Evolutionary conservation across 2,888 invertebrate species (phyloP), one percentile per base, ranked within the genome.

Genomic region (Drosophila barbarae): DNA sequence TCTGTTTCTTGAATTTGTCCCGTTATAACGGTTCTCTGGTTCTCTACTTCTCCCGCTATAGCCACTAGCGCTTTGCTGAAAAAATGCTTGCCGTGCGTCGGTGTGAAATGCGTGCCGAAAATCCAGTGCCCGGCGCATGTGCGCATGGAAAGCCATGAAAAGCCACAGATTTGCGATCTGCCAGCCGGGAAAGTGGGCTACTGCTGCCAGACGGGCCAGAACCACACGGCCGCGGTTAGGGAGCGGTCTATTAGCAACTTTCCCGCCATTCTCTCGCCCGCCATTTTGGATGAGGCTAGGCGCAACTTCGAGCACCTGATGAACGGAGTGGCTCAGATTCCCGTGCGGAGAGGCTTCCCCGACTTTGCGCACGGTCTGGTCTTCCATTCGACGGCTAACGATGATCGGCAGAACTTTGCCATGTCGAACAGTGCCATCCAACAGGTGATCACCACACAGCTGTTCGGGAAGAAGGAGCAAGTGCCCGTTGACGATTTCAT

Each of bases 91-190:
- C 75, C 80, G 1, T 93, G 93, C 70, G 87, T 89, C 0, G 87
- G 89, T 10, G 90, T 91, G 0, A 79, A 82, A 44, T 94, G 93
- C 76, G 93, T 93, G 5, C 92, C 93, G 0, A 91, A 90, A 69
- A 91, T 94, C 23, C 92, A 93, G 83, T 94, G 94, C 84, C 93
- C 94, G 1, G 93, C 93, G 0, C 93, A 93, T 83, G 87, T 93
- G 5, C 88, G 90, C 4, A 82, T 87, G 85, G 73, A 75, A 41
- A 72, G 69, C 0, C 71, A 85, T 42, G 85, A 87, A 35, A 87
- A 87, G 60, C 89, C 90, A 1, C 91, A 91, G 13, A 82, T 89
- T 23, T 94, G 93, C 73, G 91, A 91, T 52, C 87, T 93, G 13
- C 74, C 87, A 2, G 85, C 87, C 1, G 90, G 90, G 0, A 80